Percentiles rank a stretch among this genome's conserved stretches.
Conservation (phyloP, 2,797 vertebrate species). For the Danio kyathit region DNA sequence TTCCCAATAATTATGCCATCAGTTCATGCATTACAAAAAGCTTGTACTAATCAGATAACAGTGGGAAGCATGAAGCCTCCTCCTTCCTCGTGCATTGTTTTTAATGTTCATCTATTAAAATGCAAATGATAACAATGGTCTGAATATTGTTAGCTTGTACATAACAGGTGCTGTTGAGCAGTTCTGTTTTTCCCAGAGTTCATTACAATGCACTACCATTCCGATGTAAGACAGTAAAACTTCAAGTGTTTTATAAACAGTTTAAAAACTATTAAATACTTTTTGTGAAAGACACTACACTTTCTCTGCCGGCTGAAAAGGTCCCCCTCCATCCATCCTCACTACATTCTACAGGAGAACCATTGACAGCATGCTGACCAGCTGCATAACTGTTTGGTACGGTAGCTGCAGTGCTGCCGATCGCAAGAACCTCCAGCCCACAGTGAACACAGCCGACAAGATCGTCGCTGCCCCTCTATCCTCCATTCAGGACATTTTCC, state of each 20-base stretch:
- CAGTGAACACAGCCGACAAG: too few relatives aligned
- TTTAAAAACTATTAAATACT: too few relatives aligned
- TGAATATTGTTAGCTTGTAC: slow-evolving; percentile 16
- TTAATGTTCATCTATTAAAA: slow-evolving; percentile 75
- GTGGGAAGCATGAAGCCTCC: slow-evolving; percentile 55
- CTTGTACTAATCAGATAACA: slow-evolving; percentile 47
- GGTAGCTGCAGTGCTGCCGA: too few relatives aligned
- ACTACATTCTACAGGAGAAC: too few relatives aligned
- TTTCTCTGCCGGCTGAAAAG: too few relatives aligned
- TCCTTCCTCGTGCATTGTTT: slow-evolving; percentile 60
- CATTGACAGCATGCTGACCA: too few relatives aligned
- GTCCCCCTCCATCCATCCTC: too few relatives aligned
- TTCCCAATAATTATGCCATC: slow-evolving; percentile 23
- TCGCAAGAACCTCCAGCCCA: too few relatives aligned
- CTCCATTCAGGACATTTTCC: too few relatives aligned
- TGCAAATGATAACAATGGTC: slow-evolving; percentile 70
- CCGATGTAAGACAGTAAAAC: neutral
- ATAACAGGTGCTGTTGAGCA: slow-evolving; percentile 15
- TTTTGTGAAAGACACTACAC: too few relatives aligned
- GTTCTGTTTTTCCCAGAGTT: neutral
- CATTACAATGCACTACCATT: neutral
- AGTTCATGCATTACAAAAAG: slow-evolving; percentile 61
- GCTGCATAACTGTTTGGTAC: too few relatives aligned
- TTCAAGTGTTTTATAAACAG: neutral
- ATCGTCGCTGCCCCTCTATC: too few relatives aligned